Base-by-base conservation (phyloP, 2,888 invertebrate species). In the Trisateles emortualis region DNA sequence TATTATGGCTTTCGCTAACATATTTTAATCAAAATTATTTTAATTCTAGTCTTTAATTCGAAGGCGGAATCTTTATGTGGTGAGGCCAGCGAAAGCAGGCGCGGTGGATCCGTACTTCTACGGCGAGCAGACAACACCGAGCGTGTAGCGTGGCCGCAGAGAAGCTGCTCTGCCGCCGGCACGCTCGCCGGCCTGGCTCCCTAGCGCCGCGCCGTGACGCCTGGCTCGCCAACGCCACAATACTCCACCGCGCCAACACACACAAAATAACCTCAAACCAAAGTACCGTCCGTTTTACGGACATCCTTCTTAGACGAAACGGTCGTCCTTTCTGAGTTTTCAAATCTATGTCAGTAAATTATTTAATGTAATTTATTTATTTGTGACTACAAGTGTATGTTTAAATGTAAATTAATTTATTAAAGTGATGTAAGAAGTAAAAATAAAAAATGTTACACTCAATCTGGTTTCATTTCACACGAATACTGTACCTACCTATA, bases 41-140 rank as follows among this genome's bases (percentile, higher is more conserved):
- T 85, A 88, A 92, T 90, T 92, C 86, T 91, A 92, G 91, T 92
- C 85, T 92, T 92, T 91, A 92, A 92, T 90, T 90, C 88, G 86
- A 91, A 94, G 95, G 87, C 94, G 95, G 80, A 94, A 94, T 85
- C 90, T 93, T 54, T 94, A 94, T 84, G 94, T 95, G 81, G 93
- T 95, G 84, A 92, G 94, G 78, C 94, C 94, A 74, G 91, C 93
- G 60, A 93, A 93, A 79, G 80, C 87, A 69, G 89, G 82, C 72
- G 85, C 92, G 70, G 86, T 92, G 79, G 95, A 95, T 83, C 94
- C 95, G 53, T 94, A 94, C 84, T 93, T 91, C 71, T 94, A 94
- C 81, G 93, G 93, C 69, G 94, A 94, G 81, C 82, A 86, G 79
- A 84, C 83, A 69, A 84, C 84, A 64, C 74, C 76, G 57, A 81